Evolutionary conservation across 2,113 vertebrate species (phyloP), one percentile per base, ranked within the genome.

Genomic region (Cynocephalus volans): DNA sequence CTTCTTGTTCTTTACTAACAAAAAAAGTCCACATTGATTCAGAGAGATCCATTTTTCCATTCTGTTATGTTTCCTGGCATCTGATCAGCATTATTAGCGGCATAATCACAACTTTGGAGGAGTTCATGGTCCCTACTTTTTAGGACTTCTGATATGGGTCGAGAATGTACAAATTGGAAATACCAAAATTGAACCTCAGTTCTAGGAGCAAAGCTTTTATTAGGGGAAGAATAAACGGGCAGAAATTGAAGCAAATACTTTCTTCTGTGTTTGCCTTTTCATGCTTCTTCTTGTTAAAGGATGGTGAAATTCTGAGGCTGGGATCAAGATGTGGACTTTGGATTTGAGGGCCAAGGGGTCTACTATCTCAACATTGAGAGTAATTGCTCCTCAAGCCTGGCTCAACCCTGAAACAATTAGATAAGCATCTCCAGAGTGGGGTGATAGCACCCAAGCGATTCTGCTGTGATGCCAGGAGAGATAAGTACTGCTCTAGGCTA

Each of bases 81-180:
- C 24, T 48, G 65, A 56, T 36, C 26, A 72, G 31, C 21, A 31
- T 56, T 62, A 21, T 54, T 88, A 80, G 31, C 52, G 9, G 24
- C 48, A 73, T 19, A n/a, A 2, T 10, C 6, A n/a, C 7, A 45
- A 8, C 3, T 33, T 4, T 33, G n/a, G 33, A 86, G 24, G 36
- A 54, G 23, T 5, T n/a, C 15, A 15, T n/a, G 14, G 0, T 62
- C 21, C 26, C 64, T 69, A 48, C 23, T 62, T 95, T n/a, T 50
- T 41, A 89, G 48, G 11, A 19, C 26, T 73, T 90, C 7, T 50
- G 31, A 72, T 56, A 41, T 18, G 21, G 28, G n/a, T 60, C 24
- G 56, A 67, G 23, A 81, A 85, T 64, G 14, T 23, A 67, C 21
- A 65, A 93, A 85, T 21, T 82, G 1, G 17, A 96, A 98, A 75